Conservation (phyloP, 2,113 vertebrate genomes). For the Crotalus horridus region DNA sequence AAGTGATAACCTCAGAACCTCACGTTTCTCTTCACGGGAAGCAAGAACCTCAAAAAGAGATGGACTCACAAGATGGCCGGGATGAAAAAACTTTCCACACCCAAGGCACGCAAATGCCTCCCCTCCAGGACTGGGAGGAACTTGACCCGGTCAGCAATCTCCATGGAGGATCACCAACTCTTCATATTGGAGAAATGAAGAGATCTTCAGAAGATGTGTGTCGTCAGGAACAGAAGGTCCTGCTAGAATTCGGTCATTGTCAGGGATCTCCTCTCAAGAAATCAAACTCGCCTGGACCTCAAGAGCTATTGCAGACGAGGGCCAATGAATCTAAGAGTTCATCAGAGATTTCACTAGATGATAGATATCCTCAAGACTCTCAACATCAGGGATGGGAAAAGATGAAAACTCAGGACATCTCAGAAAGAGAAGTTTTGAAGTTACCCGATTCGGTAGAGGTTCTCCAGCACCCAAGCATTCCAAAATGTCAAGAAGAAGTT, state of each 20-base stretch:
- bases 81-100: neutral
- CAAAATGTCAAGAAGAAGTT: neutral
- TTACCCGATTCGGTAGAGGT: neutral
- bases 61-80: too few species aligned
- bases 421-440: neutral
- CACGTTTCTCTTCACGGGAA: neutral
- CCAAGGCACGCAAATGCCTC: neutral
- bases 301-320: neutral
- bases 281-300: neutral
- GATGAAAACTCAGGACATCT: neutral
- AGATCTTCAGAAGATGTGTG: neutral
- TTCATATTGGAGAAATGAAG: neutral
- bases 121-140: neutral
- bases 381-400: neutral
- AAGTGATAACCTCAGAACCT: neutral
- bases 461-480: neutral
- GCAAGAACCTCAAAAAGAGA: neutral
- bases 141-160: neutral
- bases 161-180: neutral
- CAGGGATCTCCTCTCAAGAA: neutral
- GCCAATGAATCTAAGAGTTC: neutral
- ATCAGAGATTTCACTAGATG: neutral
- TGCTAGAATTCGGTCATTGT: neutral
- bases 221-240: neutral
- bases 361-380: neutral